Base-by-base conservation (phyloP, 2,797 vertebrate species). In the Crypturellus tataupa region DNA sequence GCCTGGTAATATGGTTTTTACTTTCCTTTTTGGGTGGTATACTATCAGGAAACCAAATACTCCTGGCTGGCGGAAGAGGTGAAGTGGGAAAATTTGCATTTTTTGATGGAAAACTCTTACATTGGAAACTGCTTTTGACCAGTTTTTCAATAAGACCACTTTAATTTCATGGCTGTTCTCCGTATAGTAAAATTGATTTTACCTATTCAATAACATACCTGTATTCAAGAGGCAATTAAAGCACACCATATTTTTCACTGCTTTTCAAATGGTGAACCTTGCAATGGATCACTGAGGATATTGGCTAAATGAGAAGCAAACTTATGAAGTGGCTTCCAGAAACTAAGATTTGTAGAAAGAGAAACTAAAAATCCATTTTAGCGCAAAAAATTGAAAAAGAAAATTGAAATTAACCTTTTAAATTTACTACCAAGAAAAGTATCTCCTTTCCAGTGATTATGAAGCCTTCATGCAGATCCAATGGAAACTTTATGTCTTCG, bases 171-270 rank as follows among this genome's bases (percentile, higher is more conserved):
- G 23, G 11, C 77, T 86, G 63, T 27, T 90, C 87, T 84, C 80
- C 86, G 40, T 93, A 88, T 89, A 96, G 81, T 90, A 91, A 94
- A 93, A 95, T 94, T 86, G 93, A 94, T 95, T 94, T 91, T 88
- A 73, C 63, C 80, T 73, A 76, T 90, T 94, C 89, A 94, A 60
- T 92, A 94, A 77, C 27, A 71, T 64, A 70, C 70, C 24, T 84
- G 42, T 80, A 90, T 80, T 81, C 67, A 92, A 91, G 80, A 94
- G 59, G 46, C 73, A 95, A 88, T 93, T 86, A 88, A 33, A 81
- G 10, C 29, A 20, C 10, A 86, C 78, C 73, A 76, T 86, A 83
- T 81, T 94, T 63, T 94, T 94, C 89, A 84, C 7, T 90, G 73
- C 62, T 79, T 93, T 93, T 77, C 39, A 95, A 44, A 86, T 40